Conservation (phyloP, 64 coral and sea anemone species). For the Porites australiensis region DNA sequence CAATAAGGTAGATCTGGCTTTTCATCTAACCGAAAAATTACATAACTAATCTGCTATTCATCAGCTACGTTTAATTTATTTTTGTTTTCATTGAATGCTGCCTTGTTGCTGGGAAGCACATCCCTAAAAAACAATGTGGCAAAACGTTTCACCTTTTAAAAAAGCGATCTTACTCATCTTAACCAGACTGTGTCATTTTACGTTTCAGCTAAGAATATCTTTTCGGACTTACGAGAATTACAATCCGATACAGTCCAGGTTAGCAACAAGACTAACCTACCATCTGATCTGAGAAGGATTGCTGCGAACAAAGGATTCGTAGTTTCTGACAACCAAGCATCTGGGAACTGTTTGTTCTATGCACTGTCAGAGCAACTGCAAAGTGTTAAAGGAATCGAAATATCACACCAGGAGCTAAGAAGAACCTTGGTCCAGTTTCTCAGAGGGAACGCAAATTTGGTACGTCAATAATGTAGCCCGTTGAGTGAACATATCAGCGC, state of each 20-base stretch:
- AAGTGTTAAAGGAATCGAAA: not conserved
- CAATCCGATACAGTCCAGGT: not conserved
- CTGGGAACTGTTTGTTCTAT: slow-evolving; percentile 6
- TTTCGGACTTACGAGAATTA: not conserved
- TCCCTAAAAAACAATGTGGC: too few relatives aligned
- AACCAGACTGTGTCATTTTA: not conserved
- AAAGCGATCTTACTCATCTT: too few relatives aligned
- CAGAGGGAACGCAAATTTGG: not conserved
- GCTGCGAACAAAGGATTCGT: not conserved
- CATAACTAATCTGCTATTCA: too few relatives aligned
- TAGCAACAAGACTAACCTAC: not conserved
- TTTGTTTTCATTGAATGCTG: too few relatives aligned
- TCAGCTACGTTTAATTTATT: too few relatives aligned
- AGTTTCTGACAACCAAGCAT: not conserved
- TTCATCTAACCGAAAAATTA: too few relatives aligned
- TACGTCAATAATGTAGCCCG: not conserved
- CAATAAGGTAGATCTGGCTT: too few relatives aligned
- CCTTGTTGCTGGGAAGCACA: too few relatives aligned
- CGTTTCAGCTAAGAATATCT: not conserved
- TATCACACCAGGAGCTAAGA: not conserved
- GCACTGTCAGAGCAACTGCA: slow-evolving; percentile 14
- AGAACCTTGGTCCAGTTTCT: not conserved
- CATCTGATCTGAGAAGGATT: not conserved
- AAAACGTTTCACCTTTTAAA: too few relatives aligned
- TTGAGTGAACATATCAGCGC: too few relatives aligned